Conservation (phyloP, 2,797 vertebrate genomes). For the Babyrousa celebensis region DNA sequence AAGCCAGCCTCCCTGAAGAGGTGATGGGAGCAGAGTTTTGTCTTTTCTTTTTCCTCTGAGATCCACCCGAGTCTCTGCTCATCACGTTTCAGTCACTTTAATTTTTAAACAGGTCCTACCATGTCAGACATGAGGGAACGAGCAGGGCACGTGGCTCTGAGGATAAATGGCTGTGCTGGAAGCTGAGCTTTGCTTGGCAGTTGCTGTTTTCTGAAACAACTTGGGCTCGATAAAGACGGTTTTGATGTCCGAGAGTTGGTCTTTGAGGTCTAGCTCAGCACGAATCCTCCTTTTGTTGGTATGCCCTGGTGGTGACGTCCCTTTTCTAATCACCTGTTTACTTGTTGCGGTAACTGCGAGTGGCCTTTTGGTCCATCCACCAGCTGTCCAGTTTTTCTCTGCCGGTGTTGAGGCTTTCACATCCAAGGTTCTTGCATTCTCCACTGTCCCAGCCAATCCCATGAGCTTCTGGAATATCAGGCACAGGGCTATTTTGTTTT, state of each 20-base stretch:
- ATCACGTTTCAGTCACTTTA: background rate
- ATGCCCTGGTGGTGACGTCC: background rate
- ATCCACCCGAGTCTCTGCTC: background rate
- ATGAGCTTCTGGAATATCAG: background rate
- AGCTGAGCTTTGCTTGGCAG: background rate
- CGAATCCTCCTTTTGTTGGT: background rate
- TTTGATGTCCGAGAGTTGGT: background rate
- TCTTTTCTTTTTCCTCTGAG: background rate
- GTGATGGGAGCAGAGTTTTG: background rate
- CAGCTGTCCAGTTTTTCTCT: background rate
- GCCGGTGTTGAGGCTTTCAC: background rate
- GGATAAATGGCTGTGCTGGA: background rate
- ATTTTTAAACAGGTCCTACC: background rate
- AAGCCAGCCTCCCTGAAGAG: background rate
- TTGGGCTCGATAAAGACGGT: background rate
- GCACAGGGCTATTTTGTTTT: background rate
- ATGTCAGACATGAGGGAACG: background rate
- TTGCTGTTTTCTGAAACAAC: background rate
- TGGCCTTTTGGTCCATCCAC: background rate
- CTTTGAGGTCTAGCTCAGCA: background rate
- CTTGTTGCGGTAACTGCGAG: rapidly evolving
- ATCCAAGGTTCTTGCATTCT: background rate
- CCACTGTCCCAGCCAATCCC: too few species aligned
- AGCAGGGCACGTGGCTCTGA: background rate
- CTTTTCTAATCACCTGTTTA: background rate